Evolutionary conservation across 2,797 vertebrate species (phyloP), one percentile per base, ranked within the genome.

Genomic region (Mus caroli): DNA sequence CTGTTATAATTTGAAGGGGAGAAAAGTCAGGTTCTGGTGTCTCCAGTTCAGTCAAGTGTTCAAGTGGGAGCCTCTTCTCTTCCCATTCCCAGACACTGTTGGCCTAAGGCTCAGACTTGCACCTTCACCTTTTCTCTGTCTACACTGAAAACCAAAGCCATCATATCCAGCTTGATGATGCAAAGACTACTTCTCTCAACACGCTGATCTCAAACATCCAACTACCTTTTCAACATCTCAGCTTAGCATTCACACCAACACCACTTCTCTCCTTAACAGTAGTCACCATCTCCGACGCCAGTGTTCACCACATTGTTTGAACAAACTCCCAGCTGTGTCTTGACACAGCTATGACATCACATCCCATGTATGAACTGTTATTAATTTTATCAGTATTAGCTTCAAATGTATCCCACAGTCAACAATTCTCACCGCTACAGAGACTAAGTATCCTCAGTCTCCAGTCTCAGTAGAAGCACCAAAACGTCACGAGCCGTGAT

Each of bases 341-440:
- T 94, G 43, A 84, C 58, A 77, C 22, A 15, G 31, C 34, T 88
- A 24, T 94, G 37, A 54, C 43, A 40, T 92, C 82, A 83, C 34
- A 88, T 31, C 46, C 14, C 71, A 94, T 67, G 90, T 88, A 54
- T 64, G 60, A 93, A 92, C 43, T 67, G 85, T 88, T 58, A 90
- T 56, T 76, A 88, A 77, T 82, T 95, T 50, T 93, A 84, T 73
- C 58, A 40, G 64, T 19, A 75, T 83, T 54, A 77, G 20, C 82
- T 94, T 83, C 73, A 94, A 92, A 92, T 43, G 37, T 40, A 20
- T 67, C 88, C 75, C 2, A 13, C 17, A 60, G 22, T 8, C 64
- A 93, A 85, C 46, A 78, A 77, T 75, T 79, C 88, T 95, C 26
- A 67, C 80, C 8, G 69, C 62, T 46, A 46, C 40, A 43, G 34